Evolutionary conservation across 2,888 invertebrate genomes (phyloP), one percentile per base, ranked within the genome.

Genomic region (Brachyopa scutellaris): DNA sequence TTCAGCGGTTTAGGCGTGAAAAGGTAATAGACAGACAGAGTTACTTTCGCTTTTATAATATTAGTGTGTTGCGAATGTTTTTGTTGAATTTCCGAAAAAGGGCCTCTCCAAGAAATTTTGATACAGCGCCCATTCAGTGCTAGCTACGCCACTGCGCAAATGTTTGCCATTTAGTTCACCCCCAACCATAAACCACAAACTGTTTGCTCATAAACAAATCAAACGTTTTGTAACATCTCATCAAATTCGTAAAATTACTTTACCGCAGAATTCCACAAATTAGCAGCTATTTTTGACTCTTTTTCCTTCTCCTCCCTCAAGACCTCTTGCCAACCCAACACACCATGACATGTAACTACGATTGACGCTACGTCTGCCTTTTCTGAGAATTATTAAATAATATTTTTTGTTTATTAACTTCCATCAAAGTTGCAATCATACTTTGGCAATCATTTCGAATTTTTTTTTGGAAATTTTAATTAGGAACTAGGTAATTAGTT

Each of bases 401-500:
- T 31, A 7, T 31, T 8, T 29, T 49, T 49, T 29, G 9, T 8
- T 29, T 49, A 1, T 29, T 29, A 29, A 8, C 11, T 31, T n/a
- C 17, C 31, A 17, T 19, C 31, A 6, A 15, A 9, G 11, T 29
- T 19, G 51, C 2, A n/a, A 6, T 51, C 31, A 33, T 51, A 11
- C 15, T 33, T 31, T 8, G 15, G 1, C n/a, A 17, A 17, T 17
- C 31, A 17, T n/a, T 17, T 17, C n/a, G 51, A 31, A 15, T 5
- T 45, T 23, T 23, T 51, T 51, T 51, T 31, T 17, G 23, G 23
- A 11, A 13, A 23, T 51, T 51, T n/a, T 51, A 31, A 51, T 51
- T 51, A 31, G 17, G 31, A 51, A 51, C 33, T n/a, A n/a, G n/a
- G n/a, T 31, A 51, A 51, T 51, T 51, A 51, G 51, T 51, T 51